Conservation (phyloP, 2,113 vertebrate genomes). For the Orientallactaga bullata region DNA sequence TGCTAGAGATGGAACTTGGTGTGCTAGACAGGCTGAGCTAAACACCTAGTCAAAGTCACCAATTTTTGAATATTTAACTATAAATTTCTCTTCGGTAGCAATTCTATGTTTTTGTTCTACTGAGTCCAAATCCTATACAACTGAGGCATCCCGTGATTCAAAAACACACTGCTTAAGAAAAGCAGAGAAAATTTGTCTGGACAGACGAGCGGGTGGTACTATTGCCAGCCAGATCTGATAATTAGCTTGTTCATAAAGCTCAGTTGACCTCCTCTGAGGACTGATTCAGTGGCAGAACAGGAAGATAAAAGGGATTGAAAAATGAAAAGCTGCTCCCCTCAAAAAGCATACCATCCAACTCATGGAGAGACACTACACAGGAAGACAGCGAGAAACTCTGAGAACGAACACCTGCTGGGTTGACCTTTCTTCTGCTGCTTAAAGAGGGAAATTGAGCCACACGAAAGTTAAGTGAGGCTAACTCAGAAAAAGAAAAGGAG, state of each 20-base stretch:
- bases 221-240: background rate
- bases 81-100: background rate
- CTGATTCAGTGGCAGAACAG: background rate
- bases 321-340: background rate
- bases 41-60: background rate
- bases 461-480: fast-evolving
- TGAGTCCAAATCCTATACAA: background rate
- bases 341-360: too few relatives aligned
- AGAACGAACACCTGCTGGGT: fast-evolving
- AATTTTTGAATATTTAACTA: background rate
- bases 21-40: background rate
- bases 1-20: background rate
- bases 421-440: background rate
- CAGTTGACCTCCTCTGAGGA: background rate
- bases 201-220: background rate
- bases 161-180: background rate
- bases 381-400: fast-evolving
- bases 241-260: background rate
- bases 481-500: background rate
- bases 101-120: background rate
- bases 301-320: background rate
- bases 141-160: too few relatives aligned
- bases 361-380: too few relatives aligned
- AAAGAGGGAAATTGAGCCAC: background rate
- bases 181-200: background rate